phyloP scores from a whole-genome alignment of 2,113 vertebrate species.

The Crotalus tigris region DNA sequence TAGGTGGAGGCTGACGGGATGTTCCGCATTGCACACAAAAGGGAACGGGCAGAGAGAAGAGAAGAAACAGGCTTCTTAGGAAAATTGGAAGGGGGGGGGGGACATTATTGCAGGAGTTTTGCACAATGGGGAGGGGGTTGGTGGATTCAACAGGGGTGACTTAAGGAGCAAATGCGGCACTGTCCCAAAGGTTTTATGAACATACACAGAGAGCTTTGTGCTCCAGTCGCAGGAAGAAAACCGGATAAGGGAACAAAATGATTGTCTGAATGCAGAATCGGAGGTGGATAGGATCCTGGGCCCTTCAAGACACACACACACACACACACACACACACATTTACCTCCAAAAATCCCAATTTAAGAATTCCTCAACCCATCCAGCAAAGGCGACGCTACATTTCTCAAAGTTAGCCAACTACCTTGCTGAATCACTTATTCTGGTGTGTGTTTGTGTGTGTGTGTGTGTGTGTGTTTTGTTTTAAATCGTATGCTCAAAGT shows the following conservation, averaged over 20 bases:
- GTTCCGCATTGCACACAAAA: neutral
- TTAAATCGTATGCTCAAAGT: neutral
- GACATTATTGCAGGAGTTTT: neutral
- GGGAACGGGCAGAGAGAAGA: neutral
- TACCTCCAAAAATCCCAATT: neutral
- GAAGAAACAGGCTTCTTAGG: neutral
- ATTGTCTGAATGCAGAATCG: neutral
- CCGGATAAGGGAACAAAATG: neutral
- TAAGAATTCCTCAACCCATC: neutral
- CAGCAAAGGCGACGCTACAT: neutral
- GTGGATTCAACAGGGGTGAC: neutral
- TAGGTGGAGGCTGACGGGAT: neutral
- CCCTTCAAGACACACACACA: neutral
- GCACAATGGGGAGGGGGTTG: neutral
- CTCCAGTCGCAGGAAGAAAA: neutral
- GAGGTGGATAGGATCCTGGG: neutral
- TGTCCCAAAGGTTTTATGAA: neutral
- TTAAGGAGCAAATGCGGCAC: rapidly evolving
- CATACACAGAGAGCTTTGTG: neutral
- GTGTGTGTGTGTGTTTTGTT: neutral
- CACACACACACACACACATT: too few relatives aligned
- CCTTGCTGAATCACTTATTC: neutral
- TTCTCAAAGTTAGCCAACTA: neutral
- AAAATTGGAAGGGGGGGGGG: neutral
- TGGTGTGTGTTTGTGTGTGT: neutral